These are phyloP conservation scores for Formica selysi DNA, from an alignment of 1,140 invertebrate genomes.

Conservation along the genomic window DNA sequence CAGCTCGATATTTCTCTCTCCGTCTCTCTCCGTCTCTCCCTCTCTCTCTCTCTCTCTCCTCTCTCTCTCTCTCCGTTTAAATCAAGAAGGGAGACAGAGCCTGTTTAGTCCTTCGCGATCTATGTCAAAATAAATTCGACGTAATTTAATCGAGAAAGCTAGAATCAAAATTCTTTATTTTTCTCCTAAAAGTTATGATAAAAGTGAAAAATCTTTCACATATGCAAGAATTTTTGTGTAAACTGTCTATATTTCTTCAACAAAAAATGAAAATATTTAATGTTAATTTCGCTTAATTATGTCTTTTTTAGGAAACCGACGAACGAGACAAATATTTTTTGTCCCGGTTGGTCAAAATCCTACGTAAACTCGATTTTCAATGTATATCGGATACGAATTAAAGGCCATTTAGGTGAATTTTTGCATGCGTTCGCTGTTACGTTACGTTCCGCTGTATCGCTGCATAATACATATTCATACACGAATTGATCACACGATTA, in stretches of 20 bases:
- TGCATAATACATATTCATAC: no score
- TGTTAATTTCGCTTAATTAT: not conserved
- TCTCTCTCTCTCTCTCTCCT: not conserved
- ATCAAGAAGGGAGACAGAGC: not conserved
- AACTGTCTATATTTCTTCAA: not conserved
- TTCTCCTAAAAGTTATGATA: not conserved
- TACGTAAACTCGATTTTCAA: no score
- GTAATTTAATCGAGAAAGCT: not conserved
- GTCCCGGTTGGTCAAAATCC: no score
- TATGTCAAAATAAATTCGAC: conserved; percentile 2
- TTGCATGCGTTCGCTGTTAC: no score
- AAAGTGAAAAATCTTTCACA: not conserved
- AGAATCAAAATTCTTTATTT: not conserved
- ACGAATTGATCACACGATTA: no score
- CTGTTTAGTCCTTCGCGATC: not conserved
- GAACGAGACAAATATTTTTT: not conserved
- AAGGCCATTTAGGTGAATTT: no score
- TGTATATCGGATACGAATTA: no score
- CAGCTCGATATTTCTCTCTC: not conserved
- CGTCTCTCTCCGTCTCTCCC: not conserved
- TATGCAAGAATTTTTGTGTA: not conserved
- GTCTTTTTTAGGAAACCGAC: not conserved
- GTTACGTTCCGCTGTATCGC: no score
- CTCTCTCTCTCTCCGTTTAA: not conserved
- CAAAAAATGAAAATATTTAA: not conserved